Evolutionary conservation across 2,797 vertebrate genomes (phyloP).

Genomic region (Falco peregrinus): DNA sequence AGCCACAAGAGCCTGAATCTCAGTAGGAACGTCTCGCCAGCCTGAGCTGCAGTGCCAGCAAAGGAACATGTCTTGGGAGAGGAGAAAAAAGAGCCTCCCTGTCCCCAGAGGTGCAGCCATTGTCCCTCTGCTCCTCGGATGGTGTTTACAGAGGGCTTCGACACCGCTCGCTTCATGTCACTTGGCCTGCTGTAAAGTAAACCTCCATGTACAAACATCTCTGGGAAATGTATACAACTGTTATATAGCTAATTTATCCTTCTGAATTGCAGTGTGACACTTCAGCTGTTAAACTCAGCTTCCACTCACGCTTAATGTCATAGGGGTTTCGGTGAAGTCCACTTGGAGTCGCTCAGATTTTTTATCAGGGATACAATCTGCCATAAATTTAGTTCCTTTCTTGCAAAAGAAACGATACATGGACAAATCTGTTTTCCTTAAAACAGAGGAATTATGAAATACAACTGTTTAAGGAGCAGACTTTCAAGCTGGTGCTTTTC

Average conservation of each 20-base stretch:
- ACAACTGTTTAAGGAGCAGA: background rate
- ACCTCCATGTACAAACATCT: background rate
- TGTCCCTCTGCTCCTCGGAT: background rate
- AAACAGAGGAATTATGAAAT: background rate
- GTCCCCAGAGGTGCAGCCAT: background rate
- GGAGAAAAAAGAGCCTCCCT: background rate
- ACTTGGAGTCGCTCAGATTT: background rate
- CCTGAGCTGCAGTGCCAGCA: background rate
- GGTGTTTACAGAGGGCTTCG: background rate
- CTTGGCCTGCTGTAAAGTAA: slow-evolving; percentile 19
- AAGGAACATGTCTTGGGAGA: background rate
- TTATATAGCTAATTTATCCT: slow-evolving; percentile 13
- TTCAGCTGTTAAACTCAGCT: background rate
- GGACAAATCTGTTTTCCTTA: background rate
- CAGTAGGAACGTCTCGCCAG: background rate
- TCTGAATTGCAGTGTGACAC: background rate
- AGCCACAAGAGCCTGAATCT: background rate
- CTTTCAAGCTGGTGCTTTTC: background rate
- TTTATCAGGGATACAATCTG: background rate
- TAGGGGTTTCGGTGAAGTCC: background rate
- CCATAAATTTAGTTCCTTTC: background rate
- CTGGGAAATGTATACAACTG: slow-evolving; percentile 16
- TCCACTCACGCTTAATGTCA: background rate
- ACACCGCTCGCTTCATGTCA: background rate
- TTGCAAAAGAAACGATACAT: background rate